A percentile compares a stretch with the other conserved stretches of the same genome.
phyloP scores from a whole-genome alignment of 2,888 invertebrate genomes.

The Galeruca laticollis region DNA sequence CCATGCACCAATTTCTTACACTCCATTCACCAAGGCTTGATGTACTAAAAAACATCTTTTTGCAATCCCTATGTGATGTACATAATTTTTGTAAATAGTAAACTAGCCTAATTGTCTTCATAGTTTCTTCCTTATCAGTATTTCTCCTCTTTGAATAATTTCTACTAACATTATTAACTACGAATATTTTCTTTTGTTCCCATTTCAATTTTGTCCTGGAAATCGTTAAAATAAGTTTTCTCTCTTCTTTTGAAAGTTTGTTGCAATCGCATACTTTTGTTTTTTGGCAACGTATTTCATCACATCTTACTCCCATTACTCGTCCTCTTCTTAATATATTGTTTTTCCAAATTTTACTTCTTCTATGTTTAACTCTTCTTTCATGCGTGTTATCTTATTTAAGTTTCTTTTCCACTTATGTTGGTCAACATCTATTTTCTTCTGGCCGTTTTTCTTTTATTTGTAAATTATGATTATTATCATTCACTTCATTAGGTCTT shows the following conservation, averaged over 20 bases:
- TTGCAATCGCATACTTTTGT: neutral
- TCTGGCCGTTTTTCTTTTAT: neutral
- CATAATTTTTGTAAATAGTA: neutral
- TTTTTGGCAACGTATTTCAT: too few relatives aligned
- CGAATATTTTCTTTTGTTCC: slow-evolving; percentile 1
- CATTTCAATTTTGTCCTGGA: slow-evolving; percentile 1
- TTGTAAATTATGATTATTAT: neutral
- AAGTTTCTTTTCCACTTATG: neutral
- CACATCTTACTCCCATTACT: slow-evolving; percentile 4
- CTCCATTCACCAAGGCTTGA: slow-evolving; percentile 2
- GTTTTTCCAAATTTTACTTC: slow-evolving; percentile 3
- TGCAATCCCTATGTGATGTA: neutral
- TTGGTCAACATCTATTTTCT: slow-evolving; percentile 8
- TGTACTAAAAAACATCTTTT: slow-evolving; percentile 1
- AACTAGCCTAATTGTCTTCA: neutral
- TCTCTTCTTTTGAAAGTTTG: slow-evolving; percentile 4
- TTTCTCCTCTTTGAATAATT: neutral
- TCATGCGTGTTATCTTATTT: slow-evolving; percentile 1
- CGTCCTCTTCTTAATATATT: neutral
- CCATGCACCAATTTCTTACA: slow-evolving; percentile 1
- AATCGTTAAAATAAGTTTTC: neutral
- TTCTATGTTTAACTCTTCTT: neutral
- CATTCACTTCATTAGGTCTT: neutral
- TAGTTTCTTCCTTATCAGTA: neutral
- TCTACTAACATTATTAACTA: neutral